Conservation (phyloP, 2,113 vertebrate species). For the Furnarius figulus region DNA sequence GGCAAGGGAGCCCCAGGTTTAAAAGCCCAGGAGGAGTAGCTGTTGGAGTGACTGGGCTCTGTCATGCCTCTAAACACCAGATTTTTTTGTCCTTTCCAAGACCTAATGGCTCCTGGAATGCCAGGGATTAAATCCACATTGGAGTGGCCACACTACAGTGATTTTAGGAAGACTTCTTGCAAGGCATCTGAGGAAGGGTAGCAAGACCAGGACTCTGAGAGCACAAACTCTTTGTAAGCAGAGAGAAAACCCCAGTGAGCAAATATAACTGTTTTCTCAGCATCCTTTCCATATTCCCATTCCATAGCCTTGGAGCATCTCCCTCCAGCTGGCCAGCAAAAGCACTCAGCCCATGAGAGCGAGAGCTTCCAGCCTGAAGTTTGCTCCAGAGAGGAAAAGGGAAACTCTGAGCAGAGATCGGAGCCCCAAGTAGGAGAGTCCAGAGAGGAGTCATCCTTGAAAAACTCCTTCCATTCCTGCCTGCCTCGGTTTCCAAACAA, state of each 20-base stretch:
- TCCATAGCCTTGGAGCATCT: slow-evolving; percentile 37
- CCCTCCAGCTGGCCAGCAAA: slow-evolving; percentile 41
- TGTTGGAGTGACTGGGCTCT: neutral
- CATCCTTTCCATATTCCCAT: slow-evolving; percentile 64
- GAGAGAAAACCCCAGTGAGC: slow-evolving; percentile 54
- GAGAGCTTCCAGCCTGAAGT: slow-evolving; percentile 52
- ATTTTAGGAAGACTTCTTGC: neutral
- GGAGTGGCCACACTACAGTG: neutral
- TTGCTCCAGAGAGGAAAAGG: slow-evolving; percentile 60
- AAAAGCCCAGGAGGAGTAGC: neutral
- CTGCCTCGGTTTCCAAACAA: slow-evolving; percentile 64
- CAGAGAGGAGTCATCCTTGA: slow-evolving; percentile 62
- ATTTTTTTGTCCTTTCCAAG: neutral
- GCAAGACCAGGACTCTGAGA: neutral
- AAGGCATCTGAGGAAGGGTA: neutral
- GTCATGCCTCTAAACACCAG: neutral
- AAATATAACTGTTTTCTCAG: slow-evolving; percentile 55
- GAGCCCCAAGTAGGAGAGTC: slow-evolving; percentile 61
- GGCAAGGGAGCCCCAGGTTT: neutral
- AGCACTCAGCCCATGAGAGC: slow-evolving; percentile 9
- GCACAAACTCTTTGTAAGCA: neutral
- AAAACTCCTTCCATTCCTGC: slow-evolving; percentile 72
- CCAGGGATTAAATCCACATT: neutral
- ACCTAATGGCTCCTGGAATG: neutral
- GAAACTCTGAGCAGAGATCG: slow-evolving; percentile 69